Evolutionary conservation across 37 sponge, comb jelly and placozoan species (phyloP).

Genomic region (Crambe crambe): DNA sequence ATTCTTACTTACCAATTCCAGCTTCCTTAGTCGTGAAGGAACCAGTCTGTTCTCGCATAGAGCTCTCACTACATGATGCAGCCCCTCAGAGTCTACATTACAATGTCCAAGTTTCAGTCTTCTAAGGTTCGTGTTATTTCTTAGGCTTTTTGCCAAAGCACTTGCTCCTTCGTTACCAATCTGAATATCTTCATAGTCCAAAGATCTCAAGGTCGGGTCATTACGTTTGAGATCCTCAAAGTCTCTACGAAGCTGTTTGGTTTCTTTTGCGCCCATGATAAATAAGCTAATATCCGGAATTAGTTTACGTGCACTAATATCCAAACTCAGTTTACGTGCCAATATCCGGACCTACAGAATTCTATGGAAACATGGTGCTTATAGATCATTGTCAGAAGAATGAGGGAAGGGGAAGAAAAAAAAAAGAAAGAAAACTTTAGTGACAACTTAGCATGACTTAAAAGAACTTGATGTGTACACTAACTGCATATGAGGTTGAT

Average conservation of each 20-base stretch:
- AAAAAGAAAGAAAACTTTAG: background rate
- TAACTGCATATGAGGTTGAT: background rate
- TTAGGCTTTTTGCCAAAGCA: slow-evolving; percentile 31
- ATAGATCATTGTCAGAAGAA: background rate
- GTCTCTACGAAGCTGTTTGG: slow-evolving; percentile 14
- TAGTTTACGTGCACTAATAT: too few species aligned
- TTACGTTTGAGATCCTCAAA: slow-evolving; percentile 13
- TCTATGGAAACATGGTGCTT: background rate
- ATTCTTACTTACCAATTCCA: slow-evolving; percentile 46
- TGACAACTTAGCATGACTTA: background rate
- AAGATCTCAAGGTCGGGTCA: slow-evolving; percentile 8
- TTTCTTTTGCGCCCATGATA: slow-evolving; percentile 26
- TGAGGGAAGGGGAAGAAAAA: background rate
- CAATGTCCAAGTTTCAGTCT: slow-evolving; percentile 57
- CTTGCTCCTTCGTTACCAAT: slow-evolving; percentile 42
- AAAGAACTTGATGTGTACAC: background rate
- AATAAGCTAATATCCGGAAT: too few species aligned
- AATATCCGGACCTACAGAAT: too few species aligned
- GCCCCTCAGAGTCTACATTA: slow-evolving; percentile 17
- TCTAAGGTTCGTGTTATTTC: slow-evolving; percentile 23
- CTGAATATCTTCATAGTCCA: slow-evolving; percentile 16
- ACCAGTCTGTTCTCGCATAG: slow-evolving; percentile 25
- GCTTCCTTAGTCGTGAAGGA: slow-evolving; percentile 23
- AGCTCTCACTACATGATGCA: slow-evolving; percentile 18
- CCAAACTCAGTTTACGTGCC: too few species aligned